phyloP scores from a whole-genome alignment of 2,797 vertebrate species.

The Chromobotia macracanthus region DNA sequence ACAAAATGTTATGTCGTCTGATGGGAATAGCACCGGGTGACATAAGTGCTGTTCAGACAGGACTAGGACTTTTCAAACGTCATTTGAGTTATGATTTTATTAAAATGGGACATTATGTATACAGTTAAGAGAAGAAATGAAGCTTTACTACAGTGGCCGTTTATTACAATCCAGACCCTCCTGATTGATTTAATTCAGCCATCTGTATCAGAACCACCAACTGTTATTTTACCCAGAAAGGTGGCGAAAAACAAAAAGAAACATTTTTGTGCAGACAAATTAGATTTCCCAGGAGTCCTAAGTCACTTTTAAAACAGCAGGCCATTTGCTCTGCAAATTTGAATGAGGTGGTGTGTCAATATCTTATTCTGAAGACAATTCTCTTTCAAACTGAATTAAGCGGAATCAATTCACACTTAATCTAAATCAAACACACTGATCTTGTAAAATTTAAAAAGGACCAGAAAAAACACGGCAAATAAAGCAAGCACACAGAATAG shows the following conservation, averaged over 20 bases:
- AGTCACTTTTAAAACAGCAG: not conserved
- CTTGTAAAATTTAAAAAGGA: not conserved
- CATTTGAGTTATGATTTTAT: not conserved
- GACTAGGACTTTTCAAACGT: not conserved
- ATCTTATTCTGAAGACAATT: not conserved
- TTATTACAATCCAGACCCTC: not conserved
- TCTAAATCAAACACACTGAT: not conserved
- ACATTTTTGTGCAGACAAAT: not conserved
- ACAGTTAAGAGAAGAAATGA: not conserved
- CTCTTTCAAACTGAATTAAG: too few relatives aligned
- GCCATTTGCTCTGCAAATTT: not conserved
- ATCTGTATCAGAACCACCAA: not conserved
- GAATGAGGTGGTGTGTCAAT: not conserved
- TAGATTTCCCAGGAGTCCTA: not conserved
- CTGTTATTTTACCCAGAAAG: not conserved
- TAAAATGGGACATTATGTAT: not conserved
- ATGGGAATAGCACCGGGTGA: slow-evolving; percentile 12
- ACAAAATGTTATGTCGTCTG: slow-evolving; percentile 19
- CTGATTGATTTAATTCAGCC: not conserved
- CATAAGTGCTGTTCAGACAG: not conserved
- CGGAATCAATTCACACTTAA: not conserved
- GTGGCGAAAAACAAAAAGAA: not conserved
- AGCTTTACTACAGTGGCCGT: not conserved
- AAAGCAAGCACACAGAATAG: not conserved
- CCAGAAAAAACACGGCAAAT: not conserved